Conservation (phyloP, 2,888 invertebrate genomes). For the Parnassius smintheus region DNA sequence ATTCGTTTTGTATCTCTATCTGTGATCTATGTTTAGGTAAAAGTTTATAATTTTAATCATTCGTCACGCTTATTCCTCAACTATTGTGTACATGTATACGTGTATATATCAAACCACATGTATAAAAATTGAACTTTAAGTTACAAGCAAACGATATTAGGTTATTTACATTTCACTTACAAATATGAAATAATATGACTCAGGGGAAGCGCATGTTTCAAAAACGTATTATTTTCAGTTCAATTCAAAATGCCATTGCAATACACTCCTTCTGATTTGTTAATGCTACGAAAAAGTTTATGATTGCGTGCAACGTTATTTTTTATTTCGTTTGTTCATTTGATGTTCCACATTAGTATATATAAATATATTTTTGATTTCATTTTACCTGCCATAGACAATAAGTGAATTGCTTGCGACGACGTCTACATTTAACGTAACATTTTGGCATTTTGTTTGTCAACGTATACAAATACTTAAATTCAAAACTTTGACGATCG, state of each 20-base stretch:
- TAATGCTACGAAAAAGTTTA: slow-evolving; percentile 28
- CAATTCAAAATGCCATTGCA: slow-evolving; percentile 8
- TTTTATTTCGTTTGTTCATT: slow-evolving; percentile 56
- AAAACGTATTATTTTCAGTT: neutral
- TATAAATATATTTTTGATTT: slow-evolving; percentile 69
- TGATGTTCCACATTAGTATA: slow-evolving; percentile 57
- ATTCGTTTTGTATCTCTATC: slow-evolving; percentile 68
- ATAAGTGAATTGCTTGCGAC: slow-evolving; percentile 68
- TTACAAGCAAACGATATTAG: slow-evolving; percentile 9
- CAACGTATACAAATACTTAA: slow-evolving; percentile 51
- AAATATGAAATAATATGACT: slow-evolving; percentile 11
- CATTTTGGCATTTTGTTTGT: slow-evolving; percentile 34
- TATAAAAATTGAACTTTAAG: slow-evolving; percentile 29
- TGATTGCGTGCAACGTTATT: slow-evolving; percentile 45
- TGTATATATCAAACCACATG: slow-evolving; percentile 33
- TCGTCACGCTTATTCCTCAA: slow-evolving; percentile 44
- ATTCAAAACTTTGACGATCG: slow-evolving; percentile 57
- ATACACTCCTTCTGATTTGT: slow-evolving; percentile 18
- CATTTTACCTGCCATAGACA: slow-evolving; percentile 77
- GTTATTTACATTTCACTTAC: slow-evolving; percentile 16
- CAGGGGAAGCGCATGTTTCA: slow-evolving; percentile 15
- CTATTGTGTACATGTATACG: slow-evolving; percentile 10
- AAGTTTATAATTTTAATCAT: slow-evolving; percentile 72
- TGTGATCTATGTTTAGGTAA: slow-evolving; percentile 80
- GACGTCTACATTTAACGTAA: slow-evolving; percentile 50